Percentiles rank a stretch among this genome's conserved stretches.
Conservation (phyloP, 2,113 vertebrate species). For the Limnothrissa miodon region DNA sequence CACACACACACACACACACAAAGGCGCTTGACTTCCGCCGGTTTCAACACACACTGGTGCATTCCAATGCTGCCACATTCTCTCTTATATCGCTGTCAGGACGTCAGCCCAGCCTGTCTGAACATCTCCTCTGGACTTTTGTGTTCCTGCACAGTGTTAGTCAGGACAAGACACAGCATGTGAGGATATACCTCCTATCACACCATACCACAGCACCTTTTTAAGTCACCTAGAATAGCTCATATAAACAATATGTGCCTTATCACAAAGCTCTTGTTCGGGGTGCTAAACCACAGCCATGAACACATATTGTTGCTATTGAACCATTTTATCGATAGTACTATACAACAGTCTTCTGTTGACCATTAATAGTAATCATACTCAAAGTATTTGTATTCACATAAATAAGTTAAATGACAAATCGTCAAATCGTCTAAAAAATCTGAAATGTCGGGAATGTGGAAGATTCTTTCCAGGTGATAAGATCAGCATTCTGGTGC, state of each 20-base stretch:
- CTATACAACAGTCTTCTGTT: not conserved
- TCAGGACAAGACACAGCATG: not conserved
- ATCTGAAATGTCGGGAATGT: constrained; percentile 51
- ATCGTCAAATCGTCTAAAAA: constrained; percentile 34
- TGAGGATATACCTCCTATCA: not conserved
- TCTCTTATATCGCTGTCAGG: not conserved
- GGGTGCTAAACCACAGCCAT: not conserved
- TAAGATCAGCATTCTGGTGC: constrained; percentile 54
- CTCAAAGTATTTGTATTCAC: not conserved
- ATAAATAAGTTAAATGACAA: not conserved
- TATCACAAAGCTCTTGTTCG: not conserved
- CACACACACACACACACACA: not conserved
- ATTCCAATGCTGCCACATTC: not conserved
- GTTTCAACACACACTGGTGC: not conserved
- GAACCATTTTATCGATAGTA: not conserved
- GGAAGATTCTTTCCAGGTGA: constrained; percentile 47
- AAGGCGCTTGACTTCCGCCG: not conserved
- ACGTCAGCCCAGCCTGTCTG: not conserved
- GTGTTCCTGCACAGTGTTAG: not conserved
- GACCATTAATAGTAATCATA: not conserved
- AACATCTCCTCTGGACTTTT: not conserved
- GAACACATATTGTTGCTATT: not conserved
- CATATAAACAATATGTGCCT: not conserved
- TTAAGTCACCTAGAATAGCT: not conserved
- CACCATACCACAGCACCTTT: not conserved